Evolutionary conservation across 1,140 invertebrate genomes (phyloP).

Genomic region (Antheraea pernyi): DNA sequence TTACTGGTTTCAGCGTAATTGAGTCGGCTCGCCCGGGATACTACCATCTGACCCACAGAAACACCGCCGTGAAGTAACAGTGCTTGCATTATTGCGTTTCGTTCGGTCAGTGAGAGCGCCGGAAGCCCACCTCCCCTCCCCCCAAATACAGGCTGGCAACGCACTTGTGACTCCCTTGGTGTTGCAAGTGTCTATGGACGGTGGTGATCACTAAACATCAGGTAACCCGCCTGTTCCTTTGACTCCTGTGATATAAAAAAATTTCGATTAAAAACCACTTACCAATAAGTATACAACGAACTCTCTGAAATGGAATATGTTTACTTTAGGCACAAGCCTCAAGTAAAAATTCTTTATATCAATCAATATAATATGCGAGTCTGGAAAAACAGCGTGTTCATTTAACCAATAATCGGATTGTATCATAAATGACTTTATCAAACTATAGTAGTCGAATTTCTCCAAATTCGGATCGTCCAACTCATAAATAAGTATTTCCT

Average conservation of each 20-base stretch:
- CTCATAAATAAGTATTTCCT: slow-evolving; percentile 53
- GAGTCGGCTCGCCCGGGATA: too few relatives aligned
- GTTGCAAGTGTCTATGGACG: too few relatives aligned
- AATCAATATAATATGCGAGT: slow-evolving; percentile 48
- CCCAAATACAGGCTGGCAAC: too few relatives aligned
- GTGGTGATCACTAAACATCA: too few relatives aligned
- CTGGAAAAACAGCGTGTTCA: slow-evolving; percentile 3
- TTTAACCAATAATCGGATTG: slow-evolving; percentile 53
- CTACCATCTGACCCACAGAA: too few relatives aligned
- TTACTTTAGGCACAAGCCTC: slow-evolving; percentile 51
- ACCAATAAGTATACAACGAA: slow-evolving; percentile 57
- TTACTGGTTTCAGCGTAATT: too few relatives aligned
- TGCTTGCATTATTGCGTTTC: too few relatives aligned
- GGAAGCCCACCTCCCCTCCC: too few relatives aligned
- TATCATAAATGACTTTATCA: slow-evolving; percentile 47
- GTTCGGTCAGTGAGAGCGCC: too few relatives aligned
- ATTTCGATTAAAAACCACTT: background rate
- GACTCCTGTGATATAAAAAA: background rate
- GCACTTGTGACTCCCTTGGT: too few relatives aligned
- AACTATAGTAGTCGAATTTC: slow-evolving; percentile 51
- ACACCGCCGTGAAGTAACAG: too few relatives aligned
- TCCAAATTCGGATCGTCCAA: slow-evolving; percentile 43
- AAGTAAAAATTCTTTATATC: slow-evolving; percentile 48
- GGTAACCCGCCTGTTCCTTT: too few relatives aligned
- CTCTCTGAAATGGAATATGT: slow-evolving; percentile 56